Evolutionary conservation across 2,113 vertebrate species (phyloP).

Genomic region (Patagioenas fasciata): DNA sequence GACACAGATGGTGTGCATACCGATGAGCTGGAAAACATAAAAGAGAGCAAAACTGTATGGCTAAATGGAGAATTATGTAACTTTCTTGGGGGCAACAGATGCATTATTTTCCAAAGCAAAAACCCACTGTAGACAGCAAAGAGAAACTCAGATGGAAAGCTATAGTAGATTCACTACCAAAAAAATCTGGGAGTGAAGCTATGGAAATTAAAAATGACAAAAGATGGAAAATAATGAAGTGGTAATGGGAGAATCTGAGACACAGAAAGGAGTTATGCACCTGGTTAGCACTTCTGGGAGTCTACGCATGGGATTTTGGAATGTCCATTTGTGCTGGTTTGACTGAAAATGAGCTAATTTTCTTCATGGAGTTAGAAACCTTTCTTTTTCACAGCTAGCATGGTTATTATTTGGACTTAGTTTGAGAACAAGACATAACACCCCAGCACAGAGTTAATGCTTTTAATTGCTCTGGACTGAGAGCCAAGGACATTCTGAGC

Average conservation of each 20-base stretch:
- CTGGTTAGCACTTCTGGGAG: background rate
- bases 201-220: background rate
- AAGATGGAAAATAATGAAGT: background rate
- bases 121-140: background rate
- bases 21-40: constrained; percentile 32
- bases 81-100: constrained; percentile 17
- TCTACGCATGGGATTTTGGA: background rate
- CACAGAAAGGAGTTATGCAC: background rate
- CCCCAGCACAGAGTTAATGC: no score
- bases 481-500: no score
- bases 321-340: background rate
- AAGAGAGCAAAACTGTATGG: constrained; percentile 9
- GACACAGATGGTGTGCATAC: constrained; percentile 54
- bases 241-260: background rate
- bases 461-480: no score
- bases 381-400: no score
- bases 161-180: background rate
- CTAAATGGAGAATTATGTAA: constrained; percentile 27
- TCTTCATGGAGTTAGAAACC: no score
- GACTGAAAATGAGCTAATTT: no score
- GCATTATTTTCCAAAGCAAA: constrained; percentile 25
- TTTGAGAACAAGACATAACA: no score
- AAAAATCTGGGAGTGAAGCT: background rate
- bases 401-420: no score
- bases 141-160: background rate